Conservation (phyloP, 2,113 vertebrate genomes). For the Phylloscopus trochilus region DNA sequence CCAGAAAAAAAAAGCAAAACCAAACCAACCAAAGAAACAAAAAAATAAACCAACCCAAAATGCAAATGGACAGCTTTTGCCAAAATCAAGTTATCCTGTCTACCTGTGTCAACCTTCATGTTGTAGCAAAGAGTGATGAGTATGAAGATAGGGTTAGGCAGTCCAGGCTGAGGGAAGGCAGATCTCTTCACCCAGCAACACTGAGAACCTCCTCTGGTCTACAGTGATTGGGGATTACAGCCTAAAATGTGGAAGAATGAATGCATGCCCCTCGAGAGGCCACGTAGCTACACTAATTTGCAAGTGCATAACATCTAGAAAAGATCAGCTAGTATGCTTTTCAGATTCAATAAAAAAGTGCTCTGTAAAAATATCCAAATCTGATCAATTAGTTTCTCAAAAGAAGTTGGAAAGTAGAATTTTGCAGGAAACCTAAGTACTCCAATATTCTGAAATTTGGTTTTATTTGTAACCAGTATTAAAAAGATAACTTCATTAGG, state of each 20-base stretch:
- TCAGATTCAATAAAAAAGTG: neutral
- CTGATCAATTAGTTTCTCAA: neutral
- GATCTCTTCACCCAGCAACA: neutral
- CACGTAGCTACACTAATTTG: rapidly evolving
- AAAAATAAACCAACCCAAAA: neutral
- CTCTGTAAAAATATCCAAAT: neutral
- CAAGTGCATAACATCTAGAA: neutral
- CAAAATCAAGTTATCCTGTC: neutral
- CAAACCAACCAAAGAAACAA: neutral
- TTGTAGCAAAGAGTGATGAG: neutral
- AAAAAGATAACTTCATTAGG: neutral
- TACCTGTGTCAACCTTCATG: neutral
- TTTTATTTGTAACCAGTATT: neutral
- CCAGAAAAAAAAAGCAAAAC: neutral
- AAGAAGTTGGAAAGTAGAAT: neutral
- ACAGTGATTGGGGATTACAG: neutral
- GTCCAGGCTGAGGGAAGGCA: neutral
- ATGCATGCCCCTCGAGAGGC: neutral
- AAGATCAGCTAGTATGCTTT: neutral
- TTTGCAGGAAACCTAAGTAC: neutral
- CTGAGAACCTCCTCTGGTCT: neutral
- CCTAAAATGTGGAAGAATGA: neutral
- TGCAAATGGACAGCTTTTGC: neutral
- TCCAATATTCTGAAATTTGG: neutral
- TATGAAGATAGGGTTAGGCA: neutral